Evolutionary conservation across 2,113 vertebrate genomes (phyloP).

Genomic region (Nesogale talazaci): DNA sequence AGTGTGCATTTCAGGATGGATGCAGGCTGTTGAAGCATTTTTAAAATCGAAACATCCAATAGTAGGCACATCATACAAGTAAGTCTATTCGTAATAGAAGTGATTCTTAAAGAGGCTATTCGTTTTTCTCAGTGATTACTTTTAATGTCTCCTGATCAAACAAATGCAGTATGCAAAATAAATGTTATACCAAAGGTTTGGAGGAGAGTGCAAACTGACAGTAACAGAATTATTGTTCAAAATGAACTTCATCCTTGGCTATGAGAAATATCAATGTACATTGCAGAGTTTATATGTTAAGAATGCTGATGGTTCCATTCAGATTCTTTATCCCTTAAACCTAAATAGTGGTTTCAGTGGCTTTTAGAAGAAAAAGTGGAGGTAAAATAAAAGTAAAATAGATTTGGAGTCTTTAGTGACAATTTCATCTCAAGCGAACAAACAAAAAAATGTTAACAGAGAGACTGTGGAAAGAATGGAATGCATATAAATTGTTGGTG

Average conservation of each 20-base stretch:
- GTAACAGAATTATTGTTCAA: background rate
- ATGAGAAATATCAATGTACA: background rate
- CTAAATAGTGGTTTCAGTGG: no score
- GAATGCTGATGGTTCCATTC: no score
- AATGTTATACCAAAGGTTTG: background rate
- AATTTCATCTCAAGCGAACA: no score
- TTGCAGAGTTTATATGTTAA: background rate
- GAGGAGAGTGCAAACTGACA: conserved; percentile 9
- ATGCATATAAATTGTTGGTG: no score
- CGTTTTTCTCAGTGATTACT: background rate
- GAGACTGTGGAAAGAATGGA: no score
- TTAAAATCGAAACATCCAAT: background rate
- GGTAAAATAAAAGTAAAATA: no score
- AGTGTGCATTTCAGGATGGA: background rate
- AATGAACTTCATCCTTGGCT: background rate
- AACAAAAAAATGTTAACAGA: no score
- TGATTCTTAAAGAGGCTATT: background rate
- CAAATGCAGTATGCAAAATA: background rate
- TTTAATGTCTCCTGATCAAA: background rate
- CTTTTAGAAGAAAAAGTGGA: no score
- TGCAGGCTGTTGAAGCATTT: background rate
- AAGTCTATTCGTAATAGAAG: conserved; percentile 29
- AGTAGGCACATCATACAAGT: background rate
- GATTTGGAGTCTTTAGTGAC: no score
- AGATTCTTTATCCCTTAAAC: no score